phyloP scores from a whole-genome alignment of 2,888 invertebrate genomes.

The Ypsolopha sequella region DNA sequence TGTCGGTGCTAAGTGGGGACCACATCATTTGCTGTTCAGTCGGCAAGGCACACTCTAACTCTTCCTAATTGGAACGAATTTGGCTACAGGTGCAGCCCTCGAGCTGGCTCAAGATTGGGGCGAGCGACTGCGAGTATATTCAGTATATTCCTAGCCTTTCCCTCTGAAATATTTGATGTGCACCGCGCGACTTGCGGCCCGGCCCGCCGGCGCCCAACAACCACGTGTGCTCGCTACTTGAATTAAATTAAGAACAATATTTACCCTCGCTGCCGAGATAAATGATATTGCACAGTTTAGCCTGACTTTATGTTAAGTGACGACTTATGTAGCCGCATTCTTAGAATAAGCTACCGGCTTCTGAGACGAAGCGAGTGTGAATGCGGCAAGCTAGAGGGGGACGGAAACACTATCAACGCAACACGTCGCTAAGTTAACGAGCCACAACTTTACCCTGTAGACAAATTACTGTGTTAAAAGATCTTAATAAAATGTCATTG shows the following conservation, averaged over 20 bases:
- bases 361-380: conserved; percentile 7
- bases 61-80: conserved; percentile 69
- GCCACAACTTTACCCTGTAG: conserved; percentile 22
- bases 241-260: conserved; percentile 70
- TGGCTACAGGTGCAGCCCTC: conserved; percentile 69
- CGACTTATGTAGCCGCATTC: conserved; percentile 57
- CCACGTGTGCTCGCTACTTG: conserved; percentile 47
- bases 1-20: conserved; percentile 62
- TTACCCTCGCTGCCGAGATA: conserved; percentile 57
- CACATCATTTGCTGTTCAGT: conserved; percentile 69
- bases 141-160: conserved; percentile 53
- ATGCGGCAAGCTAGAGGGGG: conserved; percentile 18
- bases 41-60: conserved; percentile 63
- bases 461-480: conserved; percentile 26
- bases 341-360: conserved; percentile 28
- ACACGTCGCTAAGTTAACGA: conserved; percentile 32
- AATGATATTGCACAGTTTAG: conserved; percentile 63
- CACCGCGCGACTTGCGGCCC: conserved; percentile 55
- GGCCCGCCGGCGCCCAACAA: conserved; percentile 28
- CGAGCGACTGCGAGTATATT: conserved; percentile 62
- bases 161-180: conserved; percentile 63
- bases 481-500: conserved; percentile 8
- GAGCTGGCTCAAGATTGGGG: conserved; percentile 66
- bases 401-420: conserved; percentile 19
- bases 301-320: conserved; percentile 52